Conservation (phyloP, 1,140 invertebrate genomes). For the Zaprionus africanus region DNA sequence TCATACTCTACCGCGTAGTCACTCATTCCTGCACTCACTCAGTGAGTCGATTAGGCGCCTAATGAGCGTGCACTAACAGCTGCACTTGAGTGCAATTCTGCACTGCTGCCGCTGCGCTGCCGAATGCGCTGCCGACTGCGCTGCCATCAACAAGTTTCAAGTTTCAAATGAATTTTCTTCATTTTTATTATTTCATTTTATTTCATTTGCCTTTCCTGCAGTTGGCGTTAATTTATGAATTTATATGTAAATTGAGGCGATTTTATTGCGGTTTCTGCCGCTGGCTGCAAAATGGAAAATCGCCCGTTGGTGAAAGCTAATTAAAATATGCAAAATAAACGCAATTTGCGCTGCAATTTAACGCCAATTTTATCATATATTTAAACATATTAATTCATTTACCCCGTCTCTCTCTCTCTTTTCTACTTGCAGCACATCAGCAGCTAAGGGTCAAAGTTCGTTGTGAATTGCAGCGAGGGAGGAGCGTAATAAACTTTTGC, state of each 20-base stretch:
- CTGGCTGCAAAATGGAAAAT: constrained; percentile 32
- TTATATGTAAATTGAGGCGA: not conserved
- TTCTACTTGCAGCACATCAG: constrained; percentile 32
- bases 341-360: constrained; percentile 56
- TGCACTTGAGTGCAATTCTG: constrained; percentile 43
- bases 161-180: constrained; percentile 15
- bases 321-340: constrained; percentile 61
- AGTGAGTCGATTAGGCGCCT: constrained; percentile 63
- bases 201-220: not conserved
- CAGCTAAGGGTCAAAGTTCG: constrained; percentile 48
- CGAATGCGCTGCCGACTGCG: not conserved
- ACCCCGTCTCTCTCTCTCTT: constrained; percentile 12
- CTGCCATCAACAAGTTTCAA: constrained; percentile 40
- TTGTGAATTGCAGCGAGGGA: constrained; percentile 21
- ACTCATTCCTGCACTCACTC: constrained; percentile 3
- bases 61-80: constrained; percentile 63
- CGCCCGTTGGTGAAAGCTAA: constrained; percentile 44
- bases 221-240: too few species aligned
- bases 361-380: constrained; percentile 42
- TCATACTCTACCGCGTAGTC: not conserved
- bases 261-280: constrained; percentile 29
- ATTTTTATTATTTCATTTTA: not conserved
- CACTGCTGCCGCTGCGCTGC: not conserved
- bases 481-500: constrained; percentile 21
- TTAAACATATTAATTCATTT: constrained; percentile 9